Base-by-base conservation (phyloP, 2,888 invertebrate genomes). In the Hirtodrosophila cameraria region DNA sequence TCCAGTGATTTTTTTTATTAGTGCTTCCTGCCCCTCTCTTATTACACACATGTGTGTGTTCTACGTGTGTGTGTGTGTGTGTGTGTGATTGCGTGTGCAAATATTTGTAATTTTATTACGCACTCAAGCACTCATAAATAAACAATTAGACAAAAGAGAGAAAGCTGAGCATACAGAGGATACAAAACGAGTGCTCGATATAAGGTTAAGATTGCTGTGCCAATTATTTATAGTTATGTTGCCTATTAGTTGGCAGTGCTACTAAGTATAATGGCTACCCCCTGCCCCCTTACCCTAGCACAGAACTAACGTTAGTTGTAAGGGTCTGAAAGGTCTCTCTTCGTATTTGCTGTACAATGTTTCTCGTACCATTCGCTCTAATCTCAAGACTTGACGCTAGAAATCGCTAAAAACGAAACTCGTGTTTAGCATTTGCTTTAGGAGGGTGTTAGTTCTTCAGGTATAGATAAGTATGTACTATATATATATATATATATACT, bases 101-200 rank as follows among this genome's bases (percentile, higher is more conserved):
- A 86, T 75, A 80, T 79, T 79, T 78, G 82, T 82, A 80, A 87
- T 88, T 89, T 88, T 89, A 89, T 88, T 88, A 86, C 82, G 85
- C 88, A 88, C 88, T 88, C 86, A 87, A 85, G 80, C 61, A 64
- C 72, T 82, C 88, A 89, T 88, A 88, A 88, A 88, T 88, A 88
- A 89, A 89, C 88, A 88, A 88, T 89, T 89, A 89, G 88, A 81
- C 74, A 74, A 68, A 39, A 52, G 63, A 48, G 31, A 8, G n/a
- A n/a, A n/a, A 23, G 23, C 23, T n/a, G n/a, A n/a, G n/a, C 6
- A 3, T 2, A 8, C 13, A 11, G 11, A 48, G 60, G 25, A 41
- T 45, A 27, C 27, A n/a, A n/a, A n/a, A n/a, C n/a, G 3, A 23
- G 33, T 11, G 16, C 13, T 25, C 25, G n/a, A 36, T 16, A 23